phyloP scores from a whole-genome alignment of 2,797 vertebrate genomes.

The Myoxocephalus aenaeus region DNA sequence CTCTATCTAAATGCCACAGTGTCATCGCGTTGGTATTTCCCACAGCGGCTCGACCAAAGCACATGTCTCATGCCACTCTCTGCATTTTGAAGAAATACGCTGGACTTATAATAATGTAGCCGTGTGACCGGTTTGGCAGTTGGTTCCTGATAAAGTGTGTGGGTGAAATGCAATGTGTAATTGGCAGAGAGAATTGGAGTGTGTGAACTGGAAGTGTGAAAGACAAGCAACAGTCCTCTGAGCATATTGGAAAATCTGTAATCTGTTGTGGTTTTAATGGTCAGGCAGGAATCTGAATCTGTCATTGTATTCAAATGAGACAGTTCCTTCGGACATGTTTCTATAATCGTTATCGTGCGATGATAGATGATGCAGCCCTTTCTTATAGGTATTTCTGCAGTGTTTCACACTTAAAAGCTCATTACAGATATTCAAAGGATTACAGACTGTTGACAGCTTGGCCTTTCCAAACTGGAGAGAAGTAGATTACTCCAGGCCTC shows the following conservation, averaged over 20 bases:
- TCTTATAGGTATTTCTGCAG: conserved; percentile 16
- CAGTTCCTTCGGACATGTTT: not conserved
- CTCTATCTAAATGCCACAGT: conserved; percentile 57
- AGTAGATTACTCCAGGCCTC: conserved; percentile 4
- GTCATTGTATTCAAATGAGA: conserved; percentile 3
- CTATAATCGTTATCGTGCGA: conserved; percentile 8
- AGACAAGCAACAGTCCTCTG: conserved; percentile 48
- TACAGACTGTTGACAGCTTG: conserved; percentile 18
- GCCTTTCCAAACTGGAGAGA: conserved; percentile 16
- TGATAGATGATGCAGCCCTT: conserved; percentile 2
- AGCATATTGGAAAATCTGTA: conserved; percentile 66
- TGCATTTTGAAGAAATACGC: conserved; percentile 46
- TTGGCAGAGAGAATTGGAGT: conserved; percentile 59
- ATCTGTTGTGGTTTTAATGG: conserved; percentile 34
- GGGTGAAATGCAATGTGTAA: conserved; percentile 64
- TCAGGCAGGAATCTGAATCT: conserved; percentile 24
- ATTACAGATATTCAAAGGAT: conserved; percentile 37
- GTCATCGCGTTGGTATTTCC: conserved; percentile 45
- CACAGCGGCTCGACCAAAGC: conserved; percentile 16
- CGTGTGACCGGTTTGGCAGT: conserved; percentile 33
- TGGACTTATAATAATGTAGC: conserved; percentile 35
- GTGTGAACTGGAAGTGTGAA: conserved; percentile 70
- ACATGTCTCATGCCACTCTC: conserved; percentile 16
- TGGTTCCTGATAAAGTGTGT: conserved; percentile 52
- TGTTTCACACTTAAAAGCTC: conserved; percentile 23